phyloP scores from a whole-genome alignment of 2,888 invertebrate species.

The Apotomis turbidana region DNA sequence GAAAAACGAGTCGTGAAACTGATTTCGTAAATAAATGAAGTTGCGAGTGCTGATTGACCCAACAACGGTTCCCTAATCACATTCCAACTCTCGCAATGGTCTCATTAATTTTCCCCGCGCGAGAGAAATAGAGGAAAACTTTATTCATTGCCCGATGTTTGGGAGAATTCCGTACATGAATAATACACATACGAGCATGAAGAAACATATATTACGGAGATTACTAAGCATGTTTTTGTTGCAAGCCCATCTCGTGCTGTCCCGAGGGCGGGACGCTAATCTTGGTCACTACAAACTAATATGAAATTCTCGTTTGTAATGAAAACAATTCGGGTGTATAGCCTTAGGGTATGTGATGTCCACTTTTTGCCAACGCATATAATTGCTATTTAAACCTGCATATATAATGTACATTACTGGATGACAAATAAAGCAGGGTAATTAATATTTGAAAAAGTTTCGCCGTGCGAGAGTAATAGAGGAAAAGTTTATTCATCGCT shows the following conservation, averaged over 20 bases:
- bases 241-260: conserved; percentile 7
- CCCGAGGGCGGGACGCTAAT: conserved; percentile 2
- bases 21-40: conserved; percentile 35
- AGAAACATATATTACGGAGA: conserved; percentile 24
- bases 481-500: conserved; percentile 36
- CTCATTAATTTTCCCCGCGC: conserved; percentile 35
- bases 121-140: conserved; percentile 38
- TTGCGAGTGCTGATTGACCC: conserved; percentile 30
- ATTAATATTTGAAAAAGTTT: conserved; percentile 1
- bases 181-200: conserved; percentile 30
- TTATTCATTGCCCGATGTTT: conserved; percentile 35
- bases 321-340: too few relatives aligned
- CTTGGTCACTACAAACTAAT: too few relatives aligned
- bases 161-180: conserved; percentile 33
- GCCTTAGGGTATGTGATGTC: too few relatives aligned
- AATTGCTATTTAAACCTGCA: too few relatives aligned
- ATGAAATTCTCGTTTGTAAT: too few relatives aligned
- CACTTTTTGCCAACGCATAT: too few relatives aligned
- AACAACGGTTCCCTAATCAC: conserved; percentile 36
- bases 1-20: conserved; percentile 2
- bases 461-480: conserved; percentile 35
- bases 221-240: conserved; percentile 32
- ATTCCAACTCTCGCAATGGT: conserved; percentile 37
- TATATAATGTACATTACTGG: too few relatives aligned
- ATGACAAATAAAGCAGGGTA: too few relatives aligned